Conservation (phyloP, 2,113 vertebrate genomes). For the Nothocercus nigrocapillus region DNA sequence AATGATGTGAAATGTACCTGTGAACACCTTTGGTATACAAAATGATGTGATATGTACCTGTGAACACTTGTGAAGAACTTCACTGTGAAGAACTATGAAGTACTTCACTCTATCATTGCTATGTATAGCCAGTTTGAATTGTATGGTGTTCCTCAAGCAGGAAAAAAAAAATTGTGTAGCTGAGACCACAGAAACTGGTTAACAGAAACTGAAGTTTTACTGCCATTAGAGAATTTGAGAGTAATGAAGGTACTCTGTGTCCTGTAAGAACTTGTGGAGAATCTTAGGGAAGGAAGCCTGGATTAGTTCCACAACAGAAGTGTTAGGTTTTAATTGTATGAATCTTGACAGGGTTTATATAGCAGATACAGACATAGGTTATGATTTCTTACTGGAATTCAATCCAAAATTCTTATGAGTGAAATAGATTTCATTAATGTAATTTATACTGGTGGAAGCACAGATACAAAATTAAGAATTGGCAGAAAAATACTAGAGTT, state of each 20-base stretch:
- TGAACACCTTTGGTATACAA: background rate
- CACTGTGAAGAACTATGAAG: too few species aligned
- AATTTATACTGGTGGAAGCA: accelerated
- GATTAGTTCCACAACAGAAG: background rate
- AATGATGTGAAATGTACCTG: background rate
- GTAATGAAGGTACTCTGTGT: background rate
- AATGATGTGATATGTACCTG: background rate
- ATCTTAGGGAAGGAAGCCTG: background rate
- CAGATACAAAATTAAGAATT: background rate
- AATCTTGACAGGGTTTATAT: background rate
- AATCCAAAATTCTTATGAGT: background rate
- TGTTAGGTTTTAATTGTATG: accelerated
- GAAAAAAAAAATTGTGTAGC: background rate
- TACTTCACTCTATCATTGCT: background rate
- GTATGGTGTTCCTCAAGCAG: background rate
- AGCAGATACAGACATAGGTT: background rate
- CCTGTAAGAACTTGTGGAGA: background rate
- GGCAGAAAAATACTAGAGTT: background rate
- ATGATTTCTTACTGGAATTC: background rate
- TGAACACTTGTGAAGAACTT: too few species aligned
- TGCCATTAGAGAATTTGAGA: background rate
- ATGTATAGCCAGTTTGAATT: background rate
- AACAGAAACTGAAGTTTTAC: accelerated
- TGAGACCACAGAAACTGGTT: background rate
- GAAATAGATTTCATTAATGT: background rate